Percentiles rank a stretch among this genome's conserved stretches.
phyloP scores from a whole-genome alignment of 2,113 vertebrate genomes.

The Gymnorhina tibicen region DNA sequence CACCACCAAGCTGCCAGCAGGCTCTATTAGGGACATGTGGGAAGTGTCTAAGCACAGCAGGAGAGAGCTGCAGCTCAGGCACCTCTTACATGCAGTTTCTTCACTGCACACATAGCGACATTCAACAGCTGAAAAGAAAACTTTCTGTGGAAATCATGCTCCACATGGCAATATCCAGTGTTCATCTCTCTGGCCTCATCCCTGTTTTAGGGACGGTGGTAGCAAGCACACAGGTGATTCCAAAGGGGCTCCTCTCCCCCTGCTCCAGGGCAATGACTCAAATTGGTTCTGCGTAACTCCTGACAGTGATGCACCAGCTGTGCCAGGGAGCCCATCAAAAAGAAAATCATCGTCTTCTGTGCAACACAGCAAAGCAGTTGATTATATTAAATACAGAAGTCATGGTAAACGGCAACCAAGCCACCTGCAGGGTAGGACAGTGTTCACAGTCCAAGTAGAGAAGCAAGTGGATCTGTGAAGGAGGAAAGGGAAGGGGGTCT shows the following conservation, averaged over 20 bases:
- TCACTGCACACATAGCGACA: rapidly evolving
- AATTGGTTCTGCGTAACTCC: not conserved
- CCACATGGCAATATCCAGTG: not conserved
- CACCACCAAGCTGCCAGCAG: not conserved
- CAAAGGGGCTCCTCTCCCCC: not conserved
- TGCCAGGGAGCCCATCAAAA: not conserved
- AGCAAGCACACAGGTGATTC: not conserved
- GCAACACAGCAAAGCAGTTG: not conserved
- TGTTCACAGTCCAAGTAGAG: not conserved
- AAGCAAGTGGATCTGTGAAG: not conserved
- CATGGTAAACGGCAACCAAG: not conserved
- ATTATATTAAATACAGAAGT: not conserved
- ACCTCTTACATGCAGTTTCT: not conserved
- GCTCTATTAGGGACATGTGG: not conserved
- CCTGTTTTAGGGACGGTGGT: not conserved
- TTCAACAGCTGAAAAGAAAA: not conserved
- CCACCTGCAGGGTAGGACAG: not conserved
- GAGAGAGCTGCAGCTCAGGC: not conserved
- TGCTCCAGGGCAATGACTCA: not conserved
- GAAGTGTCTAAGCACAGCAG: not conserved
- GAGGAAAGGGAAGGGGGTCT: not conserved
- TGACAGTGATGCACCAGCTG: not conserved
- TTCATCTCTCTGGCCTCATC: not conserved
- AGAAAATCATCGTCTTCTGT: not conserved
- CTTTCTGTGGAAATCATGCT: rapidly evolving